Percentiles rank a stretch among this genome's conserved stretches.
These are phyloP conservation scores for Chlamydotis undulata DNA, from an alignment of 2,113 vertebrate species.

Conservation along the genomic window DNA sequence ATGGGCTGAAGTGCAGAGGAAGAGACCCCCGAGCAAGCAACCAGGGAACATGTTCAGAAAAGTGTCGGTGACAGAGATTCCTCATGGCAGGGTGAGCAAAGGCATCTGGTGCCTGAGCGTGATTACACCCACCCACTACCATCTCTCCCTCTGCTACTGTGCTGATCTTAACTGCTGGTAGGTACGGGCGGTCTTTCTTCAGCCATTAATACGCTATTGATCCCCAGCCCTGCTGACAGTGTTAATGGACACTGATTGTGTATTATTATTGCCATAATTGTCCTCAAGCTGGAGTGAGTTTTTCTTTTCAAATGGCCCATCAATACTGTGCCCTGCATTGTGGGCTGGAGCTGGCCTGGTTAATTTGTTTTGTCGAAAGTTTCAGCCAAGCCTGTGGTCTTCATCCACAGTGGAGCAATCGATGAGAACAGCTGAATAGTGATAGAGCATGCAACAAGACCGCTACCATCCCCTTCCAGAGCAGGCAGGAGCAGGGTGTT, in stretches of 20 bases:
- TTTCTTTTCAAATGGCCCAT: conserved; percentile 39
- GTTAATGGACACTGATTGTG: conserved; percentile 65
- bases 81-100: background rate
- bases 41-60: background rate
- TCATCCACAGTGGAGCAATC: background rate
- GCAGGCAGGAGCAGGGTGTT: background rate
- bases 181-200: conserved; percentile 10
- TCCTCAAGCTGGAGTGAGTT: conserved; percentile 51
- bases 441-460: background rate
- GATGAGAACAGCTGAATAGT: background rate
- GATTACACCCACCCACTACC: background rate
- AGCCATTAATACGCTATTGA: conserved; percentile 60
- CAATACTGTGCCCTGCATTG: background rate
- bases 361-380: conserved; percentile 46
- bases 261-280: conserved; percentile 68
- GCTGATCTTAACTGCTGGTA: background rate
- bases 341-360: conserved; percentile 12
- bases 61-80: background rate
- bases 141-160: background rate
- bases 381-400: conserved; percentile 22
- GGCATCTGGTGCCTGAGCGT: background rate
- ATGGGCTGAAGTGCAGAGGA: background rate
- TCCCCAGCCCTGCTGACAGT: conserved; percentile 12
- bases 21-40: background rate
- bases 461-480: background rate